Base-by-base conservation (phyloP, 2,888 invertebrate species). In the Cepaea hortensis region DNA sequence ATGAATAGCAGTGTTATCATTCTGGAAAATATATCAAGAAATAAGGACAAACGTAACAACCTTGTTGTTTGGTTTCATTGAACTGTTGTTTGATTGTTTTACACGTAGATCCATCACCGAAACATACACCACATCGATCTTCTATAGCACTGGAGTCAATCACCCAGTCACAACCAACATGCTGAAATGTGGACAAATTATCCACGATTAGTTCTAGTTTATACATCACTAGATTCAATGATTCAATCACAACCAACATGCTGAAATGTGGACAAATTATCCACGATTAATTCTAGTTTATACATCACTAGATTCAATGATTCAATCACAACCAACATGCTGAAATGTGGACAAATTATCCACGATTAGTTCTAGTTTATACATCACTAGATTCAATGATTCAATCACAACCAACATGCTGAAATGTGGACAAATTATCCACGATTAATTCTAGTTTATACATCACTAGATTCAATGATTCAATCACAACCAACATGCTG, bases 371-470 rank as follows among this genome's bases (percentile, higher is more conserved):
- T 35, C 35, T 35, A 35, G 35, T 35, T 35, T 35, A 35, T 91
- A 96, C 96, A 62, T 96, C 96, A 84, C 96, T 96, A 0, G 97
- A 97, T 93, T 97, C 97, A 81, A 98, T 96, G 85, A 96, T 95
- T 97, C 97, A 98, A 95, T 98, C 98, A 95, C 98, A 98, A n/a
- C 98, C 97, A 84, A 98, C 97, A 95, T 96, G 96, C 96, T 97
- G 95, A 92, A 96, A 90, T 35, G 35, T 35, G 35, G 35, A 35
- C 35, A 35, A 0, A 35, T 35, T 1, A 35, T 35, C 35, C 0
- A 35, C 35, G 1, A 35, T 35, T 35, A 35, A 35, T 1, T 1
- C 35, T 1, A 35, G 35, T 1, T 35, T 35, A 1, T 35, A 35
- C 35, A n/a, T n/a, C 96, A 84, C 96, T 96, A 0, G 97, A 97